phyloP scores from a whole-genome alignment of 1,140 invertebrate genomes.

The Bathynomus jamesi region DNA sequence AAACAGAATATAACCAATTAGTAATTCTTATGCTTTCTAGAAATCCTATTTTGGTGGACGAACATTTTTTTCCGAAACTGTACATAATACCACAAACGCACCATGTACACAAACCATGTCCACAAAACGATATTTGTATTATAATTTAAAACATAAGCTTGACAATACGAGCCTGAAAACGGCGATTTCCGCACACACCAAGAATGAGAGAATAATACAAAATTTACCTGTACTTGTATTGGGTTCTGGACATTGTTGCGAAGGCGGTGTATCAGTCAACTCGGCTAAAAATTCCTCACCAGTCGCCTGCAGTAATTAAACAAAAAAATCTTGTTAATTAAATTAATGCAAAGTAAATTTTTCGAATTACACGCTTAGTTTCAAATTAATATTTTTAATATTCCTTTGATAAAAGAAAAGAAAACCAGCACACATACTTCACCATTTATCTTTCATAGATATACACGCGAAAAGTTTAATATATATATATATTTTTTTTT shows the following conservation, averaged over 20 bases:
- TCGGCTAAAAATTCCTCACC: not conserved
- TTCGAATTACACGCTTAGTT: not conserved
- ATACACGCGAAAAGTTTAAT: not conserved
- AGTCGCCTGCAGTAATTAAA: not conserved
- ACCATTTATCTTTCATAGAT: not conserved
- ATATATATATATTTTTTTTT: not conserved
- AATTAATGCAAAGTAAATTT: not conserved
- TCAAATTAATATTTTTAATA: not conserved
- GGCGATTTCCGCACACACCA: not conserved
- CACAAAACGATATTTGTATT: not conserved
- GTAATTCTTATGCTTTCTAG: too few species aligned
- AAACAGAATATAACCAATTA: too few species aligned
- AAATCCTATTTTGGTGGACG: not conserved
- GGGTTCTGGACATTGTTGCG: not conserved
- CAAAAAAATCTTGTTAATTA: not conserved
- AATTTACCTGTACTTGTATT: not conserved
- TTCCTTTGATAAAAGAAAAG: not conserved
- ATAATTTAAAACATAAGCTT: not conserved
- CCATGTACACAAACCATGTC: not conserved
- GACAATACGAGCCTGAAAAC: not conserved
- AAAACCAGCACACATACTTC: not conserved
- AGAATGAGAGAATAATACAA: not conserved
- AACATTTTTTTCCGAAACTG: not conserved
- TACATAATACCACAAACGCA: not conserved
- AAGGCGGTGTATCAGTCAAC: not conserved